phyloP scores from a whole-genome alignment of 2,888 invertebrate species.

The Ophion ellenae region DNA sequence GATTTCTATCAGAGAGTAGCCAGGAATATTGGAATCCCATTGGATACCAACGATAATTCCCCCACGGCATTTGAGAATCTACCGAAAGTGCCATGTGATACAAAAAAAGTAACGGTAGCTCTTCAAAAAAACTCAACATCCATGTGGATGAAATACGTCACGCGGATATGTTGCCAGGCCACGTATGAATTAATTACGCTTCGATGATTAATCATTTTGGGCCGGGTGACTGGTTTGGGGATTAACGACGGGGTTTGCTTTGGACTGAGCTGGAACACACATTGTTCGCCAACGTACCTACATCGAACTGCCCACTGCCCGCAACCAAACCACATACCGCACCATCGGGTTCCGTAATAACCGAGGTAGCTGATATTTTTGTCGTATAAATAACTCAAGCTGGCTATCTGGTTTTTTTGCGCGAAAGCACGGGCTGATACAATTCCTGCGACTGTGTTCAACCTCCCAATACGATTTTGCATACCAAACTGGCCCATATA shows the following conservation, averaged over 20 bases:
- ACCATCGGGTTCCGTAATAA: constrained; percentile 49
- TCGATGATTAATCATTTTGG: constrained; percentile 31
- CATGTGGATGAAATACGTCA: neutral
- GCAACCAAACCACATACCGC: constrained; percentile 47
- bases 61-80: too few species aligned
- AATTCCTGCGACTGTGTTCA: constrained; percentile 22
- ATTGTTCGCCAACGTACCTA: constrained; percentile 16
- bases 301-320: constrained; percentile 28
- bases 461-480: constrained; percentile 39
- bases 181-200: constrained; percentile 28
- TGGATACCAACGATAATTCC: too few species aligned
- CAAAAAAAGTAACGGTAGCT: constrained; percentile 39
- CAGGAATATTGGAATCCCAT: too few species aligned
- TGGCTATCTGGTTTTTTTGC: constrained; percentile 34
- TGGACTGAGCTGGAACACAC: neutral
- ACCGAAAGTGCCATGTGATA: constrained; percentile 21
- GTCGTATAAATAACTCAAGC: constrained; percentile 59
- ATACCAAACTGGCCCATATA: constrained; percentile 47
- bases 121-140: neutral
- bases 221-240: neutral
- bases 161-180: neutral
- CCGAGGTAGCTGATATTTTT: constrained; percentile 53
- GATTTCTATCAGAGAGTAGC: too few species aligned
- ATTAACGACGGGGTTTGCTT: constrained; percentile 2
- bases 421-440: constrained; percentile 17